Percentiles rank a stretch among this genome's conserved stretches.
Evolutionary conservation across 2,113 vertebrate species (phyloP).

Genomic region (Pseudorasbora parva): DNA sequence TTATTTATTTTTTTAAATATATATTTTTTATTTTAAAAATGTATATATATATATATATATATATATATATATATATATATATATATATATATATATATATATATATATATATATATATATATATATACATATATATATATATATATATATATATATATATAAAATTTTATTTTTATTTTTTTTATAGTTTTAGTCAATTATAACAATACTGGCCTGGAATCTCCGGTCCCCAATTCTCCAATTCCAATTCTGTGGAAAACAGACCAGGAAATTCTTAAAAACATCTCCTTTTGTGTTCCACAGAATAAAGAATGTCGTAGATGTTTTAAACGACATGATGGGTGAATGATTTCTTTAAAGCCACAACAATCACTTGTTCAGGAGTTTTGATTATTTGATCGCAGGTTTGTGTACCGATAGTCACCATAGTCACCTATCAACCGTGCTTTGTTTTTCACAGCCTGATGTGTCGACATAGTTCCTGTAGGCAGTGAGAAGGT

Average conservation of each 20-base stretch:
- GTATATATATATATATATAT: too few species aligned
- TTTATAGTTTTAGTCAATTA: neutral
- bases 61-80: too few species aligned
- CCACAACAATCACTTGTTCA: slow-evolving; percentile 15
- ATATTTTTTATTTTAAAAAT: too few species aligned
- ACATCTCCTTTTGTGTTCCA: neutral
- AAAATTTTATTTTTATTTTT: too few species aligned
- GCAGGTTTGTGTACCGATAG: slow-evolving; percentile 51
- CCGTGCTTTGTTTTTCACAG: slow-evolving; percentile 50
- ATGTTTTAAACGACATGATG: neutral
- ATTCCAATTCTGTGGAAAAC: neutral
- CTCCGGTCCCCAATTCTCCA: neutral
- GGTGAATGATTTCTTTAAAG: neutral
- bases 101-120: too few species aligned
- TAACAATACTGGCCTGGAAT: neutral
- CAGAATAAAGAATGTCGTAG: neutral
- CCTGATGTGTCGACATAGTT: slow-evolving; percentile 56
- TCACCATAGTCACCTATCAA: slow-evolving; percentile 50
- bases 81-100: too few species aligned
- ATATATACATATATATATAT: too few species aligned
- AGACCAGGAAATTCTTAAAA: neutral
- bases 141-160: too few species aligned
- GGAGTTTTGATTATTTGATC: slow-evolving; percentile 34
- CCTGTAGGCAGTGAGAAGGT: slow-evolving; percentile 52
- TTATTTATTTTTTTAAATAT: too few species aligned